Conservation (phyloP, 2,797 vertebrate species). For the Sparus aurata region DNA sequence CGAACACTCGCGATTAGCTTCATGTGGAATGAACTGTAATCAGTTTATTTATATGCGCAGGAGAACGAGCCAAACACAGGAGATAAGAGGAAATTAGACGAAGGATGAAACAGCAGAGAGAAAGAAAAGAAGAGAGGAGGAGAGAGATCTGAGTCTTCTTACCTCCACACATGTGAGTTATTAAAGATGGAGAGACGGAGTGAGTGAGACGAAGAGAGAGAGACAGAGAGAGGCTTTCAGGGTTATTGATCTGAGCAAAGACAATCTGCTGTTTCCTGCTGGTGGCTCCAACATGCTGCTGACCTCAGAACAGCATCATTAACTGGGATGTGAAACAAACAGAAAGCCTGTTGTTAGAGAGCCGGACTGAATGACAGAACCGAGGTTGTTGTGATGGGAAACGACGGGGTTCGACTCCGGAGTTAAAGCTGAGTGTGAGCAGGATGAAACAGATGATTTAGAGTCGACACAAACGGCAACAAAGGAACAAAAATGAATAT, state of each 20-base stretch:
- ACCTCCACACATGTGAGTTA: background rate
- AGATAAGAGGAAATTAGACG: constrained; percentile 7
- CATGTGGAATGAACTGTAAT: background rate
- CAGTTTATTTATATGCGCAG: constrained; percentile 1
- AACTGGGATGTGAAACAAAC: constrained; percentile 35
- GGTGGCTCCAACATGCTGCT: background rate
- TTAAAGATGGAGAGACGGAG: background rate
- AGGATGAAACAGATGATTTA: background rate
- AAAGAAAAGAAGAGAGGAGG: background rate
- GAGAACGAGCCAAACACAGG: background rate
- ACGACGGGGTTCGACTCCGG: background rate
- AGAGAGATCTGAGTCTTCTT: background rate
- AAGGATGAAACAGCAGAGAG: background rate
- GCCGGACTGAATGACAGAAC: constrained; percentile 11
- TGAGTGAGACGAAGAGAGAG: background rate
- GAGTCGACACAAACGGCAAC: background rate
- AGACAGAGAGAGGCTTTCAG: background rate
- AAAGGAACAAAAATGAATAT: background rate
- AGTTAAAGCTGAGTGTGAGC: background rate
- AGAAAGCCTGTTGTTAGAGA: constrained; percentile 7
- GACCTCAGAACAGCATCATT: constrained; percentile 43
- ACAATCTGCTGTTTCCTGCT: constrained; percentile 30
- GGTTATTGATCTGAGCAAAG: constrained; percentile 38
- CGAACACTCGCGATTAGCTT: background rate
- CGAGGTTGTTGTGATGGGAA: background rate